phyloP scores from a whole-genome alignment of 1,140 invertebrate genomes.

The Pristionchus pacificus region DNA sequence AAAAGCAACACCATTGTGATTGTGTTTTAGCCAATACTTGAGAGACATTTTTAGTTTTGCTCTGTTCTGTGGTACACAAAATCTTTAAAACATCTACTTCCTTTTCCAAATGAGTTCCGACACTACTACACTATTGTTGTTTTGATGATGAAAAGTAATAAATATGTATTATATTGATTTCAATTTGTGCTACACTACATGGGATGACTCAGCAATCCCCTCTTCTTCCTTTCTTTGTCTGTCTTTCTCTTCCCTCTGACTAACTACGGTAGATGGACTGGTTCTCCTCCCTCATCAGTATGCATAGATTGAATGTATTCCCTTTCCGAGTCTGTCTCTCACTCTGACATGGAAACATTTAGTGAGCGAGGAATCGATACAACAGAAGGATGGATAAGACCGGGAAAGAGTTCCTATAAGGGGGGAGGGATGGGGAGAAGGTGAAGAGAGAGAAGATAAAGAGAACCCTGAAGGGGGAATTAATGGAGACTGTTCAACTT shows the following conservation, averaged over 20 bases:
- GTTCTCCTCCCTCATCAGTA: background rate
- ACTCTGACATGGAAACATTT: background rate
- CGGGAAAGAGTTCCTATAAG: background rate
- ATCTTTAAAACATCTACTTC: too few relatives aligned
- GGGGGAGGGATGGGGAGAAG: background rate
- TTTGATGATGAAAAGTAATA: too few relatives aligned
- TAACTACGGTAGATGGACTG: background rate
- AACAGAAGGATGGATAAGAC: slow-evolving; percentile 2
- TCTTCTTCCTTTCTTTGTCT: background rate
- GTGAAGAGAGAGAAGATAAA: background rate
- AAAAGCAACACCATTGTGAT: too few relatives aligned
- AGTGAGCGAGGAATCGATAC: slow-evolving; percentile 3
- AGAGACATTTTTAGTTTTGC: too few relatives aligned
- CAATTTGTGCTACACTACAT: too few relatives aligned
- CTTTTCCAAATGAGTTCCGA: too few relatives aligned
- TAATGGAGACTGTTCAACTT: slow-evolving; percentile 2
- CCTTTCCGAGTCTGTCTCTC: too few relatives aligned
- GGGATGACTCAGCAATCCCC: too few relatives aligned
- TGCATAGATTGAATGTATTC: background rate
- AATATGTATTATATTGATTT: too few relatives aligned
- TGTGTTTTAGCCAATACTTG: too few relatives aligned
- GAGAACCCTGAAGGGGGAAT: background rate
- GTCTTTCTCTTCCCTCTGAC: background rate
- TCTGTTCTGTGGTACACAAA: too few relatives aligned
- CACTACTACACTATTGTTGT: too few relatives aligned